phyloP scores from a whole-genome alignment of 2,888 invertebrate species.

The Lasioglossum figueresi region DNA sequence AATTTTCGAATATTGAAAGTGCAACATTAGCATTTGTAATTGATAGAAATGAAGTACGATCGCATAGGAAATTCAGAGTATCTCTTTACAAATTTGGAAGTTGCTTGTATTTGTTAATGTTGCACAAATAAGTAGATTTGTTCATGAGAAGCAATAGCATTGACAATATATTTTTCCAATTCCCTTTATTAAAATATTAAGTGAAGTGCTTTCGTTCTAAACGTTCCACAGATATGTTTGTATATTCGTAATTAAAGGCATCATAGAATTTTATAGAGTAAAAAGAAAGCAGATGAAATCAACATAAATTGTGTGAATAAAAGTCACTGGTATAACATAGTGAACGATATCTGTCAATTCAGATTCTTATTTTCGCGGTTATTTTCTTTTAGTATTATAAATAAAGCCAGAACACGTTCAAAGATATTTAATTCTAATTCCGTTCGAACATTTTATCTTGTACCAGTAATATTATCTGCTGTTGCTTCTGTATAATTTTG shows the following conservation, averaged over 20 bases:
- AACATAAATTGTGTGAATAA: conserved; percentile 7
- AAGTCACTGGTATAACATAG: conserved; percentile 10
- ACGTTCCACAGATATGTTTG: conserved; percentile 31
- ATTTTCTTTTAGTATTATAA: neutral
- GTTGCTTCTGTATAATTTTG: conserved; percentile 67
- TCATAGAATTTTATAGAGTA: conserved; percentile 14
- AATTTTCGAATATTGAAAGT: conserved; percentile 12
- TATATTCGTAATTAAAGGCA: conserved; percentile 39
- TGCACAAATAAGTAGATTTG: conserved; percentile 45
- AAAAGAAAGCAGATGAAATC: neutral
- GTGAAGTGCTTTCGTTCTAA: conserved; percentile 40
- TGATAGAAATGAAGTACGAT: neutral
- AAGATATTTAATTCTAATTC: conserved; percentile 2
- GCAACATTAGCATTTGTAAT: conserved; percentile 33
- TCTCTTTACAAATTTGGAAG: neutral
- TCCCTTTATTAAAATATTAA: conserved; percentile 24
- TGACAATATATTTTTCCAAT: conserved; percentile 26
- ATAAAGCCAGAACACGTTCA: neutral
- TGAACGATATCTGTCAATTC: conserved; percentile 10
- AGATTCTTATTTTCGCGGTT: conserved; percentile 20
- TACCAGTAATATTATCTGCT: conserved; percentile 62
- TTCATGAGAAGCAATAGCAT: conserved; percentile 68
- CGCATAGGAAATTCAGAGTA: neutral
- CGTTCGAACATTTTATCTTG: conserved; percentile 26
- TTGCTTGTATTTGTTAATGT: conserved; percentile 32